Evolutionary conservation across 2,113 vertebrate genomes (phyloP).

Genomic region (Archocentrus centrarchus): DNA sequence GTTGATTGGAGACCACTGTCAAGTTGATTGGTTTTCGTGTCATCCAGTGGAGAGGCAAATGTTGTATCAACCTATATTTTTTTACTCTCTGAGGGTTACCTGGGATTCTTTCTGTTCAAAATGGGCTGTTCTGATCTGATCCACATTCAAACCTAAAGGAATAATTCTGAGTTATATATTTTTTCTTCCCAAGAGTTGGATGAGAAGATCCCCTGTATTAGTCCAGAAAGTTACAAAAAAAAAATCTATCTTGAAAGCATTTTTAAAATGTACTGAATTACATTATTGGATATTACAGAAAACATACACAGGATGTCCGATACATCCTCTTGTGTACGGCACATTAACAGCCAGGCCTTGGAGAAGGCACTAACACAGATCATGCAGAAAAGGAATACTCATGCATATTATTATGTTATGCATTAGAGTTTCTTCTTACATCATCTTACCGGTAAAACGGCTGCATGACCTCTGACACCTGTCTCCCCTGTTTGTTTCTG

Average conservation of each 20-base stretch:
- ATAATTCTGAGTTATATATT: not conserved
- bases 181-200: not conserved
- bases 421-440: not conserved
- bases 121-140: not conserved
- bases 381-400: not conserved
- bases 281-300: not conserved
- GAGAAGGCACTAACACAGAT: conserved; percentile 13
- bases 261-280: not conserved
- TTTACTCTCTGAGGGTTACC: conserved; percentile 19
- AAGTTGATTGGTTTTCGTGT: conserved; percentile 53
- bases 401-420: not conserved
- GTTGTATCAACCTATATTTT: conserved; percentile 28
- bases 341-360: not conserved
- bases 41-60: not conserved
- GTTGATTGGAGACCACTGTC: conserved; percentile 33
- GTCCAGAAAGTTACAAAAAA: not conserved
- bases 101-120: not conserved
- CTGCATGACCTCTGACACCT: too few species aligned
- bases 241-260: not conserved
- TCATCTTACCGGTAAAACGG: not conserved
- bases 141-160: not conserved
- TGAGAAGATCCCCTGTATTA: not conserved
- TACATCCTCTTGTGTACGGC: not conserved
- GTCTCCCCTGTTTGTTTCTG: too few species aligned
- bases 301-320: not conserved